A percentile compares a stretch with the other conserved stretches of the same genome.
phyloP scores from a whole-genome alignment of 2,888 invertebrate genomes.

The Tenthredo mesomela region DNA sequence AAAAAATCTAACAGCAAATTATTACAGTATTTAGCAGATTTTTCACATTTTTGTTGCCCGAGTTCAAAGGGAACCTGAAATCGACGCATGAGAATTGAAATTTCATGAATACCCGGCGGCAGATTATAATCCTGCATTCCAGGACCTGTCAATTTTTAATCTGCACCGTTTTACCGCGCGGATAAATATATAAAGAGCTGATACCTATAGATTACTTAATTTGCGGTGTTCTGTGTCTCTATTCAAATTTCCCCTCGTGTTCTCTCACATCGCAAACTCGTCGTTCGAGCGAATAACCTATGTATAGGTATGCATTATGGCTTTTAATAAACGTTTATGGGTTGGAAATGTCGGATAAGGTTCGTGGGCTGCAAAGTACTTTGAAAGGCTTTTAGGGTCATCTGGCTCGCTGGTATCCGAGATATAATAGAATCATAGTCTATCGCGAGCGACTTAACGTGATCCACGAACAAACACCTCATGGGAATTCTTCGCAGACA shows the following conservation, averaged over 20 bases:
- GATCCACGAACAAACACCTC: background rate
- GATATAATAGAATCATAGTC: background rate
- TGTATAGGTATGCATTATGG: background rate
- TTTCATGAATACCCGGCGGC: background rate
- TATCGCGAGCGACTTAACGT: background rate
- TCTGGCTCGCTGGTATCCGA: background rate
- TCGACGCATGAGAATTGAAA: background rate
- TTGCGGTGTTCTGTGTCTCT: background rate
- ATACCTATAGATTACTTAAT: background rate
- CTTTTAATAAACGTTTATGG: background rate
- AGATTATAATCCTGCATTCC: background rate
- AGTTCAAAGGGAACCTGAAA: background rate
- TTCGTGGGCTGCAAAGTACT: background rate
- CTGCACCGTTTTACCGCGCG: background rate
- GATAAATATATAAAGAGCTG: background rate
- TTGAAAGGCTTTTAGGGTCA: background rate
- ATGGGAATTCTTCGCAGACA: background rate
- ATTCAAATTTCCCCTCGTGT: background rate
- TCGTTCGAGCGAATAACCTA: background rate
- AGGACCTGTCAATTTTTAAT: background rate
- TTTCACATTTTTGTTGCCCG: background rate
- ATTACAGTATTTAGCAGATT: background rate
- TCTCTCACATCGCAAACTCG: background rate
- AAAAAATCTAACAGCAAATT: background rate
- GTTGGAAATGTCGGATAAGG: constrained; percentile 10